Base-by-base conservation (phyloP, 1,140 invertebrate species). In the Rhizoglyphus robini region DNA sequence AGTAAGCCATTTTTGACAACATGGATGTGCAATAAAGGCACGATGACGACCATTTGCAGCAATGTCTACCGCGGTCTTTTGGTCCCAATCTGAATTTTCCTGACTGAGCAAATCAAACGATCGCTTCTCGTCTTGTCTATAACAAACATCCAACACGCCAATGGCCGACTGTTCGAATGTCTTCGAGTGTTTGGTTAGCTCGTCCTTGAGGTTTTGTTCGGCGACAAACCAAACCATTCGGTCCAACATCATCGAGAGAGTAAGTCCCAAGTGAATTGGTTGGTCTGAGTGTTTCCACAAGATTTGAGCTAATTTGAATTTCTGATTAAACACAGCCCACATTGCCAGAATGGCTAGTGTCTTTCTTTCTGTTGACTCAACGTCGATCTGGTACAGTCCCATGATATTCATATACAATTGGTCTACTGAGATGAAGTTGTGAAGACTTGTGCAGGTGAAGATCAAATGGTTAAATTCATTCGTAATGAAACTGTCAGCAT, bases 1-100 rank as follows among this genome's bases (percentile, higher is more conserved):
- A 0, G 73, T 75, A 8, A 79, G 69, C 74, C 76, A 78, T 67
- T 76, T 76, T 70, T 79, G 77, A 70, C 77, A 78, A 61, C 76
- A 77, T 11, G 75, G 73, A 69, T 79, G 77, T 15, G 76, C 76
- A 13, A 79, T 73, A 68, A 79, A 79, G 5, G 58, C 54, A 34
- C 66, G 66, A 60, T 65, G 66, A 18, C 69, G 38, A 30, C 65
- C 70, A 30, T 67, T 48, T 2, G 71, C 70, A 15, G 71, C 72
- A 11, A 73, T 68, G 38, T 73, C 72, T 1, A 73, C 72, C 3
- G 71, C 72, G 4, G 71, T 73, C 38, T 73, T 75, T 65, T 75
- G 71, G 63, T 74, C 74, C 71, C 75, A 78, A 58, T 76, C 76
- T 13, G 75, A 72, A 36, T 75, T 71, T 36, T 71, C 69, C 36